These are phyloP conservation scores for Sesia apiformis DNA, from an alignment of 2,888 invertebrate genomes.

Conservation along the genomic window DNA sequence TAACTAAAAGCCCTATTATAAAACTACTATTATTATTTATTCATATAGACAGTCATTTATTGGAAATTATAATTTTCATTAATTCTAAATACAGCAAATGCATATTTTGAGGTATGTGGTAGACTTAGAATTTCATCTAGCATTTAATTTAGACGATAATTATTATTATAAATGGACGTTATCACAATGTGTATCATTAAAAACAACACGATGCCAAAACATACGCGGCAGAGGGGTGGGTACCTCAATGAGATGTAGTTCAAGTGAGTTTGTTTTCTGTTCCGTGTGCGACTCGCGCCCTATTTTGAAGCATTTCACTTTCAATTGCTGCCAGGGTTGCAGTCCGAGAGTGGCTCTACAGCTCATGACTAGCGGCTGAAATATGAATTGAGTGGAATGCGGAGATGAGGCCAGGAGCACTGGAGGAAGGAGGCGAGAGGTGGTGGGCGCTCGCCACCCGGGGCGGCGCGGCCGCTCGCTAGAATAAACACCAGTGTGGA, in stretches of 20 bases:
- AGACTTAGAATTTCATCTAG: too few species aligned
- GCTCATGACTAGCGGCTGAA: conserved; percentile 15
- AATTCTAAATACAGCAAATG: too few species aligned
- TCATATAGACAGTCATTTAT: too few species aligned
- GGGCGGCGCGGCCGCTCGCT: neutral
- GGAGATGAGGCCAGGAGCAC: conserved; percentile 9
- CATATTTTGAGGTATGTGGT: too few species aligned
- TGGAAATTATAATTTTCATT: too few species aligned
- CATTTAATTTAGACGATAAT: too few species aligned
- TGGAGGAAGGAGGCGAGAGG: conserved; percentile 8
- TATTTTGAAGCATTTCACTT: conserved; percentile 20
- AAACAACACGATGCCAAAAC: too few species aligned
- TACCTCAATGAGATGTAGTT: conserved; percentile 12
- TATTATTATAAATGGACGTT: too few species aligned
- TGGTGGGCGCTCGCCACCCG: neutral
- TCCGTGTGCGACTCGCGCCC: conserved; percentile 13
- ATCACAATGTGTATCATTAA: too few species aligned
- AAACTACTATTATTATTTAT: too few species aligned
- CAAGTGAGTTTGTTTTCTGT: conserved; percentile 10
- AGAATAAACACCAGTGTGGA: conserved; percentile 10
- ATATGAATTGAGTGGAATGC: conserved; percentile 17
- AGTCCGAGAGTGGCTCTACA: conserved; percentile 9
- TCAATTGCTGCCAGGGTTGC: conserved; percentile 14
- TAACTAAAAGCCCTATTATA: too few species aligned
- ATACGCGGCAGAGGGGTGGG: too few species aligned